Evolutionary conservation across 2,888 invertebrate species (phyloP), one percentile per base, ranked within the genome.

Genomic region (Lissocephala sabroskyi): DNA sequence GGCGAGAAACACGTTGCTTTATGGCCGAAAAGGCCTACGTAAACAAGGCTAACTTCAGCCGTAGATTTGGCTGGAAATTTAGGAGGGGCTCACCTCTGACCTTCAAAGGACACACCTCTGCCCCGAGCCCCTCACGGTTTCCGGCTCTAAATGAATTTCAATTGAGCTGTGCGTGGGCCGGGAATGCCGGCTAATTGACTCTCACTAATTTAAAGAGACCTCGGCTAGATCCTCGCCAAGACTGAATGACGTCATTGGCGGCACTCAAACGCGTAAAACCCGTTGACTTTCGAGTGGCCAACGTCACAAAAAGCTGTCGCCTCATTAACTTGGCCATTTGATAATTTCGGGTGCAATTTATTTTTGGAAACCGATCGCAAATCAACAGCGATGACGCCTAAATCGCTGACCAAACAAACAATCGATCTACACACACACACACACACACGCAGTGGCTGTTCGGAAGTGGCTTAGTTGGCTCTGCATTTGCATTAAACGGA

Each of bases 401-500:
- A 35, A 13, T 35, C n/a, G 2, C 2, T 33, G 6, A 23, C 3
- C 3, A 23, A 23, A 23, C 23, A 23, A 23, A 23, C 23, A 23
- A 33, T 33, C 16, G 33, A 33, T 33, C n/a, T 1, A 3, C 3
- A 10, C n/a, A 3, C 1, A 33, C 7, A n/a, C n/a, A n/a, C n/a
- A n/a, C n/a, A n/a, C n/a, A n/a, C n/a, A n/a, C n/a, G n/a, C n/a
- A n/a, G n/a, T n/a, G 4, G 5, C 4, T 23, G 3, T 7, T 23
- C 7, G 23, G 23, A 23, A 23, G 7, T 23, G 7, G 23, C 23
- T 23, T 7, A 23, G 7, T 7, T 23, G 23, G 23, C 3, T 5
- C 7, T n/a, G n/a, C n/a, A n/a, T 23, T 23, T 23, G 13, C 42
- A 73, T 70, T 68, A 65, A 76, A 73, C 65, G 62, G 56, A 71